A percentile compares a stretch with the other conserved stretches of the same genome.
phyloP scores from a whole-genome alignment of 2,113 vertebrate species.

The Percina caprodes region DNA sequence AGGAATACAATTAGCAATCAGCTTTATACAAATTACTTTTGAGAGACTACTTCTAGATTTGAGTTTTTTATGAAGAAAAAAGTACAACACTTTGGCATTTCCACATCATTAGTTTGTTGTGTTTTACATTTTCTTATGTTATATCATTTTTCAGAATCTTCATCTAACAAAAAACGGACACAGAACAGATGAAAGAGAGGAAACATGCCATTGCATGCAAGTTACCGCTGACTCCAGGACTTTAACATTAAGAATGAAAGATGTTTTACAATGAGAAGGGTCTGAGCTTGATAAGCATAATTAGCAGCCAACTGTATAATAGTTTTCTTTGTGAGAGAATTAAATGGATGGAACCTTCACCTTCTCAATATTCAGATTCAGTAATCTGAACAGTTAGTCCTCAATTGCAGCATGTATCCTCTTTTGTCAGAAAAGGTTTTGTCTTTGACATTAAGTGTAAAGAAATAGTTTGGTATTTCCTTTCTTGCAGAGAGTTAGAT shows the following conservation, averaged over 20 bases:
- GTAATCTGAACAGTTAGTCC: not conserved
- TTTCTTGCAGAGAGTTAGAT: not conserved
- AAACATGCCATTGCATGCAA: not conserved
- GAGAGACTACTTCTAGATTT: slow-evolving; percentile 12
- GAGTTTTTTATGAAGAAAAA: not conserved
- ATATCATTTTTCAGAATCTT: not conserved
- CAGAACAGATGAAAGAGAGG: slow-evolving; percentile 5
- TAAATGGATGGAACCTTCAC: not conserved
- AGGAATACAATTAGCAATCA: slow-evolving; percentile 45
- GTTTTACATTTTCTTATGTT: not conserved
- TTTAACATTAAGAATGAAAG: not conserved
- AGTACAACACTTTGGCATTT: not conserved
- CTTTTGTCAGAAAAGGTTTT: not conserved
- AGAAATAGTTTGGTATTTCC: not conserved
- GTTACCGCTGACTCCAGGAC: not conserved
- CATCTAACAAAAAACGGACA: not conserved
- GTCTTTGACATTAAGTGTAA: not conserved
- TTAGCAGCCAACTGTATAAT: slow-evolving; percentile 3
- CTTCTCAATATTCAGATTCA: not conserved
- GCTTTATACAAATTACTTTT: slow-evolving; percentile 15
- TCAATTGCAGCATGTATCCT: not conserved
- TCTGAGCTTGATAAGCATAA: slow-evolving; percentile 11
- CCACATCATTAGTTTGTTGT: slow-evolving; percentile 8
- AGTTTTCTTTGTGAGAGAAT: not conserved
- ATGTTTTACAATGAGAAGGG: slow-evolving; percentile 22